Base-by-base conservation (phyloP, 2,888 invertebrate genomes). In the Agapostemon virescens region DNA sequence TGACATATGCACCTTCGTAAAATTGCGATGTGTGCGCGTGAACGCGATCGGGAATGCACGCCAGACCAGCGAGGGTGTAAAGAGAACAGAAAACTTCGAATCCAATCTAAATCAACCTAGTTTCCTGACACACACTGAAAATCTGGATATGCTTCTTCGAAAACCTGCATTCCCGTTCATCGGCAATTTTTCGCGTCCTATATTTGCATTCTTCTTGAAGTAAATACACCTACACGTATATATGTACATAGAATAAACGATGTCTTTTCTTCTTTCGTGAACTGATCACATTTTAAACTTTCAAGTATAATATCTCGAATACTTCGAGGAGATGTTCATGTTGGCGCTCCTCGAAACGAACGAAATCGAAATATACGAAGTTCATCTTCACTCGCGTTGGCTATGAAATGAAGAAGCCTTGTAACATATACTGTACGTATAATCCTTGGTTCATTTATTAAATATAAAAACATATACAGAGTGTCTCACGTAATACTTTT, bases 101-200 rank as follows among this genome's bases (percentile, higher is more conserved):
- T 86, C 82, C 86, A 85, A 88, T 88, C 80, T 84, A 85, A 87
- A 87, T 87, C 85, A 88, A 85, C 82, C 83, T 49, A 87, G 83
- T 87, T 87, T 84, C 76, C 74, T 70, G 63, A 78, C 76, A 68
- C 61, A 74, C 64, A 69, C 64, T 17, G 74, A 75, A 81, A 26
- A 77, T 74, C 79, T 68, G 67, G 68, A 42, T 76, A 73, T 45
- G 71, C 55, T 68, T 72, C 67, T 80, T 85, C 81, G 82, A 81
- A 86, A 84, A 80, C 69, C 75, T 49, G 76, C 58, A 61, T 52
- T 77, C 68, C 74, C 74, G 72, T 63, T 69, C 74, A 58, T 76
- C 72, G 38, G 58, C 55, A n/a, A 70, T 78, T 63, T 73, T 64
- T 67, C 38, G 63, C 55, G 7, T 20, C 61, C 38, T 75, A 40